Base-by-base conservation (phyloP, 2,888 invertebrate genomes). In the Ariolimax columbianus region DNA sequence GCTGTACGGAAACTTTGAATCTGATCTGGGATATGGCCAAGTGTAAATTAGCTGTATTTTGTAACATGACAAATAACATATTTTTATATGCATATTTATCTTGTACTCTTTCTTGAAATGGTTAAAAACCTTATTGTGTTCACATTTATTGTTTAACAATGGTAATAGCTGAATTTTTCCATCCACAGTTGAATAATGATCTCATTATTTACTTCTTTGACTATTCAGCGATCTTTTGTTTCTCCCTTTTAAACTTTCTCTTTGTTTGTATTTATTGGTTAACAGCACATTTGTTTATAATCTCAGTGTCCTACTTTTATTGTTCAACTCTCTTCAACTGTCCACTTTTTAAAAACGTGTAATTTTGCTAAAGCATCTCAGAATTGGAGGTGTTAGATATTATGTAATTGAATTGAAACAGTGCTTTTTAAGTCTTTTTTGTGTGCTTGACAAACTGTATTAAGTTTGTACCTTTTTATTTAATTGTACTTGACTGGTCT, bases 31-130 rank as follows among this genome's bases (percentile, higher is more conserved):
- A 51, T 51, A 51, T 75, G 26, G 33, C 33, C 51, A 75, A 51
- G 14, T 75, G 51, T 75, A 66, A 38, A 79, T 79, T 47, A 51
- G 40, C n/a, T 68, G 70, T 72, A n/a, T 47, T 75, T 66, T 77
- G 55, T 77, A 77, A 77, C 19, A 77, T 47, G 75, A 68, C 26
- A 77, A 63, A 83, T 14, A 11, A 63, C 63, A 63, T 83, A 77
- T 77, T 66, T 83, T 83, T 83, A 47, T 83, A 77, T 75, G 51
- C 43, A 75, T 63, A 63, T 75, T 75, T 66, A 83, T 51, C 72
- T 36, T 83, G 63, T 77, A 77, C 77, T 77, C 68, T 51, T 77
- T 83, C 40, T 75, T 77, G 19, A 77, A 72, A 80, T 68, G 33
- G 17, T 63, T 40, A 79, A 79, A n/a, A 55, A 59, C 78, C 78